Conservation (phyloP, 2,888 invertebrate genomes). For the Kryphioiulus occultus region DNA sequence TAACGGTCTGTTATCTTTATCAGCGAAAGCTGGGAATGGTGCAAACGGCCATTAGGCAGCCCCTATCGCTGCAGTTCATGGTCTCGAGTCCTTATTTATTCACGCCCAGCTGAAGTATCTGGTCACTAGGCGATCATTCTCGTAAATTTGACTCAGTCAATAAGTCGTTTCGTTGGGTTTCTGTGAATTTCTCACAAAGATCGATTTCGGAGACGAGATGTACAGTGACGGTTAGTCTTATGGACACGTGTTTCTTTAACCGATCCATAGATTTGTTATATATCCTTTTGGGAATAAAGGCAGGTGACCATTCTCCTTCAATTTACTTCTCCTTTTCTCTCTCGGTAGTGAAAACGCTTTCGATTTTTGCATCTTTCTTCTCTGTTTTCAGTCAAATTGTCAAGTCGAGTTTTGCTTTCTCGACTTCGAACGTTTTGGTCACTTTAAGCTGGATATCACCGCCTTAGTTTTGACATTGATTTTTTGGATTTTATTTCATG, state of each 20-base stretch:
- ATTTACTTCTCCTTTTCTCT: neutral
- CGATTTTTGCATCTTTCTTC: neutral
- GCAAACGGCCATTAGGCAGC: neutral
- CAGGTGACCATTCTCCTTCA: neutral
- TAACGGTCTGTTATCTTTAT: neutral
- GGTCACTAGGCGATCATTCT: neutral
- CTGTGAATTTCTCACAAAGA: neutral
- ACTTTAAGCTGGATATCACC: neutral
- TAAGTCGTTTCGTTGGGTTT: neutral
- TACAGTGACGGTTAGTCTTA: neutral
- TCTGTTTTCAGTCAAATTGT: neutral
- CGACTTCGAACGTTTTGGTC: neutral
- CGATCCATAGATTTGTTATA: neutral
- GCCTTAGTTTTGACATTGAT: neutral
- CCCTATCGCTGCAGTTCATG: neutral
- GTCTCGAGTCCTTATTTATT: neutral
- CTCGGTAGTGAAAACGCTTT: neutral
- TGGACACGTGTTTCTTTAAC: neutral
- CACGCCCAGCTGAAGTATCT: neutral
- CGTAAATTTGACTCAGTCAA: neutral
- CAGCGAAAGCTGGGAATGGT: neutral
- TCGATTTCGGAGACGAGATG: neutral
- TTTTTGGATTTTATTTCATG: neutral
- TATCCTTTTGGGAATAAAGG: constrained; percentile 14
- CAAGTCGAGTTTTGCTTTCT: neutral